Evolutionary conservation across 2,113 vertebrate species (phyloP).

Genomic region (Boleophthalmus pectinirostris): DNA sequence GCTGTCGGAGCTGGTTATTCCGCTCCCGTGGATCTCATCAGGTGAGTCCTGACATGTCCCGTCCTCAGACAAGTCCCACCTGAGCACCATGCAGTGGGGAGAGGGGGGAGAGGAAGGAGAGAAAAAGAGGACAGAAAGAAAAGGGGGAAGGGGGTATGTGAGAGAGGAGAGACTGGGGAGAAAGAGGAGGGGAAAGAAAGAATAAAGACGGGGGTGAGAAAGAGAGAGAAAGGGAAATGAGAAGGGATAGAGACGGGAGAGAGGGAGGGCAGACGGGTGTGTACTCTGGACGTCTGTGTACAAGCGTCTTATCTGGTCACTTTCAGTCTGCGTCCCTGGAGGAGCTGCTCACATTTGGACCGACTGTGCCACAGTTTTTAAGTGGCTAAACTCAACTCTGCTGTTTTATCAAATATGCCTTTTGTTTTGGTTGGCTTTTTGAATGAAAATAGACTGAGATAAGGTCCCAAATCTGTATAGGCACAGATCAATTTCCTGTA

Average conservation of each 20-base stretch:
- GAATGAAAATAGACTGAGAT: slow-evolving; percentile 53
- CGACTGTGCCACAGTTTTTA: slow-evolving; percentile 20
- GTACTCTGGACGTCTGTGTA: slow-evolving; percentile 43
- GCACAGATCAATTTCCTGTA: slow-evolving; percentile 51
- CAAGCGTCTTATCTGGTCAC: slow-evolving; percentile 66
- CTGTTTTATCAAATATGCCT: slow-evolving; percentile 43
- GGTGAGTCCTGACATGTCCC: slow-evolving; percentile 61
- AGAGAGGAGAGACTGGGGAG: too few relatives aligned
- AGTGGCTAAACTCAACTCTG: slow-evolving; percentile 38
- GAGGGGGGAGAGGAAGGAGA: background rate
- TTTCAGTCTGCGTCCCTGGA: slow-evolving; percentile 57
- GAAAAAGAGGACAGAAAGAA: slow-evolving; percentile 1
- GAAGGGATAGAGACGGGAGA: slow-evolving; percentile 24
- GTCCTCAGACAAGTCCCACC: slow-evolving; percentile 60
- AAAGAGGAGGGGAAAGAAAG: too few relatives aligned
- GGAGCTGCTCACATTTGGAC: slow-evolving; percentile 40
- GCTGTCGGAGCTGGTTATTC: slow-evolving; percentile 70
- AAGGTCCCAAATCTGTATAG: slow-evolving; percentile 43
- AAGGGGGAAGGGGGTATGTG: slow-evolving; percentile 22
- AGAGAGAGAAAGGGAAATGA: too few relatives aligned
- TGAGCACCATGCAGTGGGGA: slow-evolving; percentile 35
- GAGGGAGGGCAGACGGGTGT: slow-evolving; percentile 14
- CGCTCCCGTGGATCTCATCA: slow-evolving; percentile 64
- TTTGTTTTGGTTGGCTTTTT: slow-evolving; percentile 48
- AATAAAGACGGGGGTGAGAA: too few relatives aligned